Base-by-base conservation (phyloP, 37 sponge, comb jelly and placozoan genomes). In the Halisarca cf. caerulea region DNA sequence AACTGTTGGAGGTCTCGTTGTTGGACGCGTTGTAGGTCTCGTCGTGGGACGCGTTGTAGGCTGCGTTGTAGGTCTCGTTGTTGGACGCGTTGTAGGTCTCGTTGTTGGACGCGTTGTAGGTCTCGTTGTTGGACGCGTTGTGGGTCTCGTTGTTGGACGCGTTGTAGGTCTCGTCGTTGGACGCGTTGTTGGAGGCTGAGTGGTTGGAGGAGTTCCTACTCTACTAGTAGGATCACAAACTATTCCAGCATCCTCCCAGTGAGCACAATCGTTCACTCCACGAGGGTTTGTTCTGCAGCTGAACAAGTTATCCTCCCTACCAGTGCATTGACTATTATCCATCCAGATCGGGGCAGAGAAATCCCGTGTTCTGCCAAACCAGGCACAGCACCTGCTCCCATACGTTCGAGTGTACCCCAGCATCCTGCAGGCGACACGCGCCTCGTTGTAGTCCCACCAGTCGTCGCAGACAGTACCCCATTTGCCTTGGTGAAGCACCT, bases 241-340 rank as follows among this genome's bases (percentile, higher is more conserved):
- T 23, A 94, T 80, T 8, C 88, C 95, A 0, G 88, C 95, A 61
- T 94, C 92, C 83, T 94, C 90, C 3, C 35, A 58, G 38, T 94
- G 92, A 5, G 5, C 0, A 38, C 92, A 91, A 28, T 94, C 92
- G 39, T 83, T 53, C 0, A 2, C n/a, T 3, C 44, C 44, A 4
- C 30, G 42, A 23, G 77, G 44, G 25, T 74, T 74, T 15, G 58
- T 59, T 0, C 8, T 25, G 58, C 95, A 94, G 0, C 91, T 78
- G 9, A 78, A 43, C 28, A 94, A 38, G 24, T 64, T 64, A 0
- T 78, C 28, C 33, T 80, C 92, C 1, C 2, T 23, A 34, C 83
- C 85, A 2, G 38, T 60, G 58, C 95, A 94, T 17, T 81, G 20
- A 0, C 86, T 51, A 5, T 86, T 68, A 39, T 94, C 91, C 81